These are phyloP conservation scores for Portunus trituberculatus DNA, from an alignment of 1,140 invertebrate genomes.

Conservation along the genomic window DNA sequence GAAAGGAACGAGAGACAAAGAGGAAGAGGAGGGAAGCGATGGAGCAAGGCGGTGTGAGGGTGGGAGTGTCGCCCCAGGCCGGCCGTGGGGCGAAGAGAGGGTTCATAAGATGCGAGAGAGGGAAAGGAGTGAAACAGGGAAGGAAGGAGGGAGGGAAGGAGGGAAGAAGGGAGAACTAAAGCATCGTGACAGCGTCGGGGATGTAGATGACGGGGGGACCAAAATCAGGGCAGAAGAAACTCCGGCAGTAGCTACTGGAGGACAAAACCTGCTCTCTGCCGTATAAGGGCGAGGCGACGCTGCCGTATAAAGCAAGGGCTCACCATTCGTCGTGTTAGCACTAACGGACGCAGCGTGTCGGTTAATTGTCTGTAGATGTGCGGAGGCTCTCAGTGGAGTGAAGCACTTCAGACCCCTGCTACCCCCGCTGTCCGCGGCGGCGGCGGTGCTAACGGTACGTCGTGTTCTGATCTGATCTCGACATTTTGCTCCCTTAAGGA, in stretches of 20 bases:
- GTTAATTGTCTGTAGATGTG: conserved; percentile 18
- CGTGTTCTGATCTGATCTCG: conserved; percentile 20
- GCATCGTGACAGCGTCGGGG: background rate
- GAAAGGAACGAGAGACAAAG: conserved; percentile 24
- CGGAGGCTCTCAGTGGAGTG: background rate
- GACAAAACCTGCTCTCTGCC: background rate
- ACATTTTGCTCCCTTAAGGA: background rate
- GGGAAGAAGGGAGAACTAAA: background rate
- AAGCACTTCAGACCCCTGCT: background rate
- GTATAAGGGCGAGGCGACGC: conserved; percentile 30
- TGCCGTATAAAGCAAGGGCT: conserved; percentile 8
- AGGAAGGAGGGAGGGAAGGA: background rate
- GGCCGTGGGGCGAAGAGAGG: background rate
- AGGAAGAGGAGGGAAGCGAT: background rate
- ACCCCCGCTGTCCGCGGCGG: background rate
- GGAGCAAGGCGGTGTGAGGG: conserved; percentile 25
- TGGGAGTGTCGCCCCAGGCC: background rate
- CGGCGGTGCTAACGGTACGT: background rate
- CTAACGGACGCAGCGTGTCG: conserved; percentile 36
- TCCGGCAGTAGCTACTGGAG: background rate
- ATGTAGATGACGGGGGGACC: background rate
- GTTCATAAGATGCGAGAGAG: background rate
- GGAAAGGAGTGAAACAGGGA: background rate
- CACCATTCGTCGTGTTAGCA: conserved; percentile 36
- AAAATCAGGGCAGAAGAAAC: background rate